Base-by-base conservation (phyloP, 2,113 vertebrate genomes). In the Pyrgilauda ruficollis region DNA sequence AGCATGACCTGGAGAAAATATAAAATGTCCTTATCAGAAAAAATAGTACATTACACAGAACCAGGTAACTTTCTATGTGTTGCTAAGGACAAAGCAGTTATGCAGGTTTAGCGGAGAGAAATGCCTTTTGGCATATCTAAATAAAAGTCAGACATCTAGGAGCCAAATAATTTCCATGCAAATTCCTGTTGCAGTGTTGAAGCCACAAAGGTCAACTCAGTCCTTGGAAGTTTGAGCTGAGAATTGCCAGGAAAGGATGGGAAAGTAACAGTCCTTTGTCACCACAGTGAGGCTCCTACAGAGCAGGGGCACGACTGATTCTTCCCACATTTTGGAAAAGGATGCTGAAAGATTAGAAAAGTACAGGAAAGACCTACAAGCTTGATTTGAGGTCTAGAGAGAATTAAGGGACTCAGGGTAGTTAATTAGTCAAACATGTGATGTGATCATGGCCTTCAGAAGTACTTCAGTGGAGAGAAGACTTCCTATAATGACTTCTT, bases 401-500 rank as follows among this genome's bases (percentile, higher is more conserved):
- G 78, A 93, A 87, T 93, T 73, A 85, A 93, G 87, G 89, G 63
- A 69, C 58, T 69, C 72, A 39, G 63, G 30, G 39, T 86, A 88
- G 95, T 90, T 95, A 91, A 90, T 96, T 90, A 95, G 79, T 66
- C 33, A 68, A 87, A 62, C 69, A 92, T 2, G 44, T 83, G 92
- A 97, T 88, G 55, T 93, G 81, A 91, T 94, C 94, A 93, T 89
- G 87, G 87, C 52, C 75, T 93, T 94, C 90, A 96, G 64, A 93
- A 91, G 62, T 95, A 96, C 67, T 53, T 83, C 84, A 91, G 62
- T 44, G 33, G 72, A 91, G 70, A 96, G 78, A 87, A 89, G 93
- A 74, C 87, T 91, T 97, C 94, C 87, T 94, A 88, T 93, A 96
- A 95, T 88, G 84, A 94, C 84, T 96, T 91, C 75, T 94, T 97